Evolutionary conservation across 2,113 vertebrate species (phyloP).

Genomic region (Porphyrio hochstetteri): DNA sequence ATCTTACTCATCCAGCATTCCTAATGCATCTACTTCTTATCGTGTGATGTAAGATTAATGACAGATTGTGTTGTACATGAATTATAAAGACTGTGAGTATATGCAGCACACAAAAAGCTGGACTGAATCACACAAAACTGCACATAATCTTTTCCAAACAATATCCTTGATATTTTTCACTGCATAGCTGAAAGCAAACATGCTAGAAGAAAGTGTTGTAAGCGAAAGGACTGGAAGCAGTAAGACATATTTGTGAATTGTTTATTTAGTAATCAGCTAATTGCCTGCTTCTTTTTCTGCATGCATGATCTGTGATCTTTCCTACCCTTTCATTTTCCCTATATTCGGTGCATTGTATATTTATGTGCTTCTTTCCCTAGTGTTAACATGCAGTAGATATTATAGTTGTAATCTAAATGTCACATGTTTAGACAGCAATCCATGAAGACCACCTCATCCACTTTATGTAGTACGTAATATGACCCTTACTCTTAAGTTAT

Average conservation of each 20-base stretch:
- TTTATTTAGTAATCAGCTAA: not conserved
- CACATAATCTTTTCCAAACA: not conserved
- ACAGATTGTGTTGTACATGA: conserved; percentile 8
- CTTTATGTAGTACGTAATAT: not conserved
- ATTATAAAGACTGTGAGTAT: not conserved
- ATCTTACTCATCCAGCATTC: not conserved
- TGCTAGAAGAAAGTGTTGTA: not conserved
- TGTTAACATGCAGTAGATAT: not conserved
- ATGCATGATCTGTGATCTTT: not conserved
- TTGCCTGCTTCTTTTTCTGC: not conserved
- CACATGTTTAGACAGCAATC: not conserved
- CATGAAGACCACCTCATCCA: not conserved
- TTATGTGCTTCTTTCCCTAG: not conserved
- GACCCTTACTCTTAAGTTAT: not conserved
- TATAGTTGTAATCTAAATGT: not conserved
- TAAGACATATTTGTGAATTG: conserved; percentile 1
- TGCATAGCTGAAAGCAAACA: not conserved
- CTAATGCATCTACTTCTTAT: conserved; percentile 2
- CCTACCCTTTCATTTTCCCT: not conserved
- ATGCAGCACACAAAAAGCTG: not conserved
- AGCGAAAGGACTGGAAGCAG: not conserved
- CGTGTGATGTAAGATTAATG: conserved; percentile 19
- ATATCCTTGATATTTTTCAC: not conserved
- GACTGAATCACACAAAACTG: not conserved
- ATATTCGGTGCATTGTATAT: not conserved